phyloP scores from a whole-genome alignment of 2,113 vertebrate species.

The Corythaixoides concolor region DNA sequence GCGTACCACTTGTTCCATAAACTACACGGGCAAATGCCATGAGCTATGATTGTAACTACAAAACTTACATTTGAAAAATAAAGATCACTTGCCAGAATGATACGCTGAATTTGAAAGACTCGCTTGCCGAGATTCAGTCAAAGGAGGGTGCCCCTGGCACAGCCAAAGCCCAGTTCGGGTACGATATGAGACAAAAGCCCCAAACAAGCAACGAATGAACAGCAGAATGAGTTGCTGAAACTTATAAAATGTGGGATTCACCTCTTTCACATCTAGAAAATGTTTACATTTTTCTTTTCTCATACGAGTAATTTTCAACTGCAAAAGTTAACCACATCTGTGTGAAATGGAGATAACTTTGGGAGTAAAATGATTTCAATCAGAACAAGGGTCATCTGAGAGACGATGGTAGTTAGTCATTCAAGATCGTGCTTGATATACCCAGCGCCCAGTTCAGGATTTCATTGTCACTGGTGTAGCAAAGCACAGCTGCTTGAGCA shows the following conservation, averaged over 20 bases:
- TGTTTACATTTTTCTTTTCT: background rate
- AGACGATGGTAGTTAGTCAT: background rate
- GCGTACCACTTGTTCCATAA: background rate
- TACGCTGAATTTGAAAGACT: background rate
- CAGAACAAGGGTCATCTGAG: background rate
- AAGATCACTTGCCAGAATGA: background rate
- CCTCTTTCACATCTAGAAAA: background rate
- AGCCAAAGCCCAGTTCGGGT: background rate
- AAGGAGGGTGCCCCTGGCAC: background rate
- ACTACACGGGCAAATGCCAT: accelerated
- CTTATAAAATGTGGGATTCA: background rate
- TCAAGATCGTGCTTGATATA: background rate
- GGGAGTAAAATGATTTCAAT: background rate
- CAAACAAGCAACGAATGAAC: background rate
- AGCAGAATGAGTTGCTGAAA: background rate
- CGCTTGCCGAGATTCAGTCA: background rate
- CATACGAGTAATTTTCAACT: background rate
- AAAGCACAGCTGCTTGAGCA: background rate
- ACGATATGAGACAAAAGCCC: background rate
- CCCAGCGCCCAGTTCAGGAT: background rate
- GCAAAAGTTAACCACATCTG: background rate
- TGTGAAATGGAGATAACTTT: background rate
- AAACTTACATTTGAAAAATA: background rate
- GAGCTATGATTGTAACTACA: background rate
- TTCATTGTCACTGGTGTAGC: background rate